These are phyloP conservation scores for Tiliacea aurago DNA, from an alignment of 2,888 invertebrate species.

Conservation along the genomic window DNA sequence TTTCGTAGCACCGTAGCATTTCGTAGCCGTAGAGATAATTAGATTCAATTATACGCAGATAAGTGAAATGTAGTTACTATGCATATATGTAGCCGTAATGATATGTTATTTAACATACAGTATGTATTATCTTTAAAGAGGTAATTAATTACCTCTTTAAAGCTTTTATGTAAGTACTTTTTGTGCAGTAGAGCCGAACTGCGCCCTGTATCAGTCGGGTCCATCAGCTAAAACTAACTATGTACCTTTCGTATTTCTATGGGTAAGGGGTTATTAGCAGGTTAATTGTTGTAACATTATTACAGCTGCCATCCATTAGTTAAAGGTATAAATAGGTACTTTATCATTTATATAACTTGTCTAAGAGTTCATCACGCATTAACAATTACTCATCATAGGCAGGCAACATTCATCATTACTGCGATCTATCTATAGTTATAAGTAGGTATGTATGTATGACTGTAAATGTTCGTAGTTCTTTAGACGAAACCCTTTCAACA, in stretches of 20 bases:
- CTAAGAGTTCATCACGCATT: too few species aligned
- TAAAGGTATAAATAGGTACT: not conserved
- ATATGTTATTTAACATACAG: conserved; percentile 10
- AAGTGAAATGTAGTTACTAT: not conserved
- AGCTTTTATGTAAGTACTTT: conserved; percentile 20
- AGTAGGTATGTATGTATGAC: not conserved
- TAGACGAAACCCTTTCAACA: conserved; percentile 9
- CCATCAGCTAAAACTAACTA: conserved; percentile 26
- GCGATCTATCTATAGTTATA: not conserved
- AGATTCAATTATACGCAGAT: not conserved
- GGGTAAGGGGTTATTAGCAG: conserved; percentile 8
- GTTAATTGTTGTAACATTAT: conserved; percentile 6
- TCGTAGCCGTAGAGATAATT: conserved; percentile 33
- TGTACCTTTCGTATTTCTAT: conserved; percentile 13
- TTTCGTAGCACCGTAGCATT: conserved; percentile 47
- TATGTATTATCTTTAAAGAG: too few species aligned
- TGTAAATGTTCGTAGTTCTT: not conserved
- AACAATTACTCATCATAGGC: not conserved
- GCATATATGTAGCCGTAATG: not conserved
- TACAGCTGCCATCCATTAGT: not conserved
- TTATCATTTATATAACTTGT: too few species aligned
- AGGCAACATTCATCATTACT: not conserved
- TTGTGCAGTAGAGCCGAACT: conserved; percentile 32
- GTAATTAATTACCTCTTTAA: conserved; percentile 2
- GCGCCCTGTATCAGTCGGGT: conserved; percentile 29